These are phyloP conservation scores for Porites cylindrica DNA, from an alignment of 92 coral and sea anemone species.

Conservation along the genomic window DNA sequence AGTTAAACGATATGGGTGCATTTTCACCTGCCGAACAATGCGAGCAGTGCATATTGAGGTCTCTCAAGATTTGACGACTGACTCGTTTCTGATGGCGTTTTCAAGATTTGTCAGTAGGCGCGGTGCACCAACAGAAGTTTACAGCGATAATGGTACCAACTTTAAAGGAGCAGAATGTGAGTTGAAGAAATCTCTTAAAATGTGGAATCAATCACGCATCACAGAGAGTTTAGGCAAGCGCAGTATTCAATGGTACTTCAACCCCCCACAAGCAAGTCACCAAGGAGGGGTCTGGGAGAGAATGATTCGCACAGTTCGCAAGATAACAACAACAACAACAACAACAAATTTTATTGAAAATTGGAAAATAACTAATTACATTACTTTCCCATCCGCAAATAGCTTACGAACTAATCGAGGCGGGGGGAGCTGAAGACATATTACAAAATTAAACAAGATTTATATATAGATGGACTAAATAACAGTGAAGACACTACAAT, in stretches of 20 bases:
- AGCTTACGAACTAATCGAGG: no score
- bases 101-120: conserved; percentile 33
- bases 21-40: not conserved
- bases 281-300: conserved; percentile 70
- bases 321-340: not conserved
- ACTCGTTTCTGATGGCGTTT: conserved; percentile 14
- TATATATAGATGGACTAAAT: no score
- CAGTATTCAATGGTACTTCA: conserved; percentile 57
- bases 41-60: conserved; percentile 14
- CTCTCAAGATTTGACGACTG: not conserved
- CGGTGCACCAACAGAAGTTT: conserved; percentile 44
- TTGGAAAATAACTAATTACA: no score
- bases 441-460: no score
- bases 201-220: conserved; percentile 39
- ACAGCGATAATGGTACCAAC: conserved; percentile 56
- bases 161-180: conserved; percentile 43
- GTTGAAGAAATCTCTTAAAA: conserved; percentile 22
- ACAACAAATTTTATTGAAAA: no score
- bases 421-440: no score
- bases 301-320: conserved; percentile 48
- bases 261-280: conserved; percentile 59
- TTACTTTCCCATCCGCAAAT: no score
- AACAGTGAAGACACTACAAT: no score
- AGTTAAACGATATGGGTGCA: conserved; percentile 26
- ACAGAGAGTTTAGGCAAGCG: conserved; percentile 12